Evolutionary conservation across 2,797 vertebrate species (phyloP), one percentile per base, ranked within the genome.

Genomic region (Micromesistius poutassou): DNA sequence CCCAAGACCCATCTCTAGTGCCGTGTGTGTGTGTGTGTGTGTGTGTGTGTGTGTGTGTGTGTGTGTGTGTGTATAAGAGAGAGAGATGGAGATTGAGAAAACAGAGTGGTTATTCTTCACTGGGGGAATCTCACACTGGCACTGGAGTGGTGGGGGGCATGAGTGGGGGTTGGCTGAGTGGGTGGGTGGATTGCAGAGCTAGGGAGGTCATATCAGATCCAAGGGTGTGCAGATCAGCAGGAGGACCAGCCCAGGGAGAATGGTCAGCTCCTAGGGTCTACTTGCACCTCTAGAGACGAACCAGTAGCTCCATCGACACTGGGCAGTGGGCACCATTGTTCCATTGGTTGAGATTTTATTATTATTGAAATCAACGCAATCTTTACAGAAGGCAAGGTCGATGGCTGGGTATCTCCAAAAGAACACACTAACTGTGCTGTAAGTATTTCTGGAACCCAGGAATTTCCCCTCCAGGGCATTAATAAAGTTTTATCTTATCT

Each of bases 51-150:
- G 74, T 50, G 36, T 55, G 30, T 46, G 33, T 50, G 28, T 46
- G 16, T 16, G n/a, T 74, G 36, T 22, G 40, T 30, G 73, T 46
- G 42, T 46, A 19, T 19, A 19, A 35, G 28, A 71, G 68, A 46
- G 76, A 68, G 50, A 55, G 71, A 74, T 72, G 6, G 72, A 71
- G 81, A 22, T 66, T 28, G 79, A 80, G 76, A 80, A 91, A 87
- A 86, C 84, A 92, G 84, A 88, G 89, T 82, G 81, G 82, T 86
- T 85, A 92, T 93, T 91, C 91, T 94, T 91, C 81, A 84, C 76
- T 71, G 74, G 84, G 77, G 78, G 82, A 85, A 70, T 85, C 88
- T 86, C 85, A 82, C 83, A 77, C 85, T 83, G 84, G 74, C 72
- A 22, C 30, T 16, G 70, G 70, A 71, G 30, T 71, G 83, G 72